Evolutionary conservation across 2,797 vertebrate genomes (phyloP).

Genomic region (Coluber constrictor): DNA sequence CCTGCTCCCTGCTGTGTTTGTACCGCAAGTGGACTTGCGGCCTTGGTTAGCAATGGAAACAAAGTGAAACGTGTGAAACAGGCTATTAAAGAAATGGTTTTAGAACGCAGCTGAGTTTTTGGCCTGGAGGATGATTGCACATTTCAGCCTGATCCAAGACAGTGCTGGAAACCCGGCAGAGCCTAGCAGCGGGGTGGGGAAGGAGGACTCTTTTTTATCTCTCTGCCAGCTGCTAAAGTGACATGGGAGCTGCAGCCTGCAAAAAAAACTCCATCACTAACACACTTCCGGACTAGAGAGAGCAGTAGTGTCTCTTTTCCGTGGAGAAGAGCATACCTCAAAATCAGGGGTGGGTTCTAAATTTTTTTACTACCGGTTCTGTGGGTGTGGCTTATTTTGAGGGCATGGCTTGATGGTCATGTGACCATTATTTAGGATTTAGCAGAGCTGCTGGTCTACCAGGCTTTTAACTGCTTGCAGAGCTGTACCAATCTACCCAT

Average conservation of each 20-base stretch:
- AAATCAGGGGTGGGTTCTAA: not conserved
- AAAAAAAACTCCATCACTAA: not conserved
- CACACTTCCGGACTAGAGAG: not conserved
- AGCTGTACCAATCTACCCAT: no score
- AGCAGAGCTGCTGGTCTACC: no score
- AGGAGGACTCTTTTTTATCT: not conserved
- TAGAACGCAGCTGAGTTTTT: not conserved
- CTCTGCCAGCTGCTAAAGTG: not conserved
- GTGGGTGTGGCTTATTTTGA: no score
- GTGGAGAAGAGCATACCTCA: not conserved
- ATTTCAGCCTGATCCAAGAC: not conserved
- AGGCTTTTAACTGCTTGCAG: no score
- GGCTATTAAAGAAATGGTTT: not conserved
- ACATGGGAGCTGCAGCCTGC: not conserved
- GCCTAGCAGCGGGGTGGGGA: not conserved
- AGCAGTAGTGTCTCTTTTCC: not conserved
- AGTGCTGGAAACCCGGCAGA: not conserved
- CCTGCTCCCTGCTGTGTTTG: not conserved
- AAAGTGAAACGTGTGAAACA: accelerated
- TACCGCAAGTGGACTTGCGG: not conserved
- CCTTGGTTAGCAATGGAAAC: not conserved
- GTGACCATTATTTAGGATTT: no score
- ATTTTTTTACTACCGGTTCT: no score
- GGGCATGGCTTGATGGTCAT: no score
- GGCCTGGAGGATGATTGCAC: not conserved